Evolutionary conservation across 2,113 vertebrate genomes (phyloP).

Genomic region (Nothobranchius furzeri): DNA sequence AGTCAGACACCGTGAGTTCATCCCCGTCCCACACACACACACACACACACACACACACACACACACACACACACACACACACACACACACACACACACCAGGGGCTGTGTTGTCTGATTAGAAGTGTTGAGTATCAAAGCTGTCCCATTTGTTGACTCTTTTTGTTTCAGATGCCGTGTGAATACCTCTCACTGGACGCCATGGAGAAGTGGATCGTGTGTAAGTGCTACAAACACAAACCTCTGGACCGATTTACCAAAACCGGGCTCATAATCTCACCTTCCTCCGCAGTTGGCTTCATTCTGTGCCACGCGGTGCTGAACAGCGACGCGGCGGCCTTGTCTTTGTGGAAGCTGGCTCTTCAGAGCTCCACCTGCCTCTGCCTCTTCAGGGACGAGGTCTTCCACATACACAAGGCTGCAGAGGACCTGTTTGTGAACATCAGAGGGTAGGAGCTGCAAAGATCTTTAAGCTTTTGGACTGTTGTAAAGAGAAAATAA

Average conservation of each 20-base stretch:
- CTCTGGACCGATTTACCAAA: not conserved
- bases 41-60: too few species aligned
- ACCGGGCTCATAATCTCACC: too few species aligned
- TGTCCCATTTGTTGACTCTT: too few species aligned
- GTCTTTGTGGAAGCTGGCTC: slow-evolving; percentile 95
- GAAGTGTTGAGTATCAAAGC: too few species aligned
- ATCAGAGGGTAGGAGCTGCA: slow-evolving; percentile 86
- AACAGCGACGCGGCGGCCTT: slow-evolving; percentile 92
- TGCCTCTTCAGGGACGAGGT: slow-evolving; percentile 97
- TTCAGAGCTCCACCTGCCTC: slow-evolving; percentile 98
- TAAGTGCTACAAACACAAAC: slow-evolving; percentile 76
- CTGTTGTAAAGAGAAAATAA: too few species aligned
- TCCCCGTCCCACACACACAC: too few species aligned
- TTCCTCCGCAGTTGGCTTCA: slow-evolving; percentile 88
- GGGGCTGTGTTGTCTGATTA: not conserved
- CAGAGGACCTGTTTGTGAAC: slow-evolving; percentile 97
- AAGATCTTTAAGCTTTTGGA: too few species aligned
- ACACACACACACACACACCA: too few species aligned
- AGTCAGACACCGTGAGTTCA: slow-evolving; percentile 88
- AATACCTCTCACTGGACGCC: slow-evolving; percentile 95
- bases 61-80: too few species aligned
- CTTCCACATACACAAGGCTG: slow-evolving; percentile 98
- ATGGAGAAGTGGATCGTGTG: slow-evolving; percentile 99
- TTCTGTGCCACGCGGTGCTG: slow-evolving; percentile 93
- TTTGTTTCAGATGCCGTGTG: slow-evolving; percentile 89